A percentile compares a stretch with the other conserved stretches of the same genome.
Conservation (phyloP, 2,797 vertebrate genomes). For the Pangasius mekongensis region DNA sequence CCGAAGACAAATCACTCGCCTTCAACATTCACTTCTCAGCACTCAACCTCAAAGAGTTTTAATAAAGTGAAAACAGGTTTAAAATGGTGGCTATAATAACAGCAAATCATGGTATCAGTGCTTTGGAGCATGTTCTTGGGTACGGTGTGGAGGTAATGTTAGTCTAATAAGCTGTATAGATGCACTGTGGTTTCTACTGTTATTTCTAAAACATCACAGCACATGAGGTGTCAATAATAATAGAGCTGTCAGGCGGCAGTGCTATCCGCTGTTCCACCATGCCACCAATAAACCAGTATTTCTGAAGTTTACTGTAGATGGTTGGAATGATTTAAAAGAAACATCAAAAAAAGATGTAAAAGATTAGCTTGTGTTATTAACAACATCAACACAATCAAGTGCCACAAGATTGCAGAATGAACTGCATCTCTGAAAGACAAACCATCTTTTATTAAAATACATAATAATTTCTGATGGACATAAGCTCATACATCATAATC, state of each 20-base stretch:
- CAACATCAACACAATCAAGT: background rate
- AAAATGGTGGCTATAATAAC: background rate
- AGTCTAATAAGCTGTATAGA: background rate
- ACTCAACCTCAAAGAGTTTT: constrained; percentile 4
- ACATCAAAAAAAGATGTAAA: background rate
- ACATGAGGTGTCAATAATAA: background rate
- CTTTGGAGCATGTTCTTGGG: background rate
- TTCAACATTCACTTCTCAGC: constrained; percentile 14
- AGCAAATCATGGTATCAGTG: background rate
- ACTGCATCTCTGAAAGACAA: background rate
- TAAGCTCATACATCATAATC: constrained; percentile 8
- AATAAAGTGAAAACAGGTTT: constrained; percentile 7
- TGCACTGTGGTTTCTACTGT: background rate
- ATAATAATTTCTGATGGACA: constrained; percentile 2
- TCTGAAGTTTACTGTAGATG: background rate
- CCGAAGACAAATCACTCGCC: constrained; percentile 12
- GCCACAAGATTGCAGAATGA: background rate
- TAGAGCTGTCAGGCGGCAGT: background rate
- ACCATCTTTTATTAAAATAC: background rate
- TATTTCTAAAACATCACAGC: background rate
- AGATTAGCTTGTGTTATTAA: background rate
- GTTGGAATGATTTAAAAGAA: background rate
- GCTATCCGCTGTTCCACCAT: too few species aligned
- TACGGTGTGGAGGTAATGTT: background rate
- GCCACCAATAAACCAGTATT: background rate